phyloP scores from a whole-genome alignment of 1,140 invertebrate species.

The Lethrus apterus region DNA sequence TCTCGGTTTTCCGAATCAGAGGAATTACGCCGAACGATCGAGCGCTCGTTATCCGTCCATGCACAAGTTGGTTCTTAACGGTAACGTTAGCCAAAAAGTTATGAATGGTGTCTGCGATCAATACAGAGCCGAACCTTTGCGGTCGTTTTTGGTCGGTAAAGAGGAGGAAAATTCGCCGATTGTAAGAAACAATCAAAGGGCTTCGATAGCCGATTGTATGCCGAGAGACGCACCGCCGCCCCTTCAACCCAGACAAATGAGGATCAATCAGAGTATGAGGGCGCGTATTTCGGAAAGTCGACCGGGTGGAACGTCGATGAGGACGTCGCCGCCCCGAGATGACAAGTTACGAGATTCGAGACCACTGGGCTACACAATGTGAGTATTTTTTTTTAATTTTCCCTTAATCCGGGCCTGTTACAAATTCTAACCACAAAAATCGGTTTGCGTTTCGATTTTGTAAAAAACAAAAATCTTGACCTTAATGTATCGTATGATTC shows the following conservation, averaged over 20 bases:
- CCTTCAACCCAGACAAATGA: slow-evolving; percentile 37
- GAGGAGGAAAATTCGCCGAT: not conserved
- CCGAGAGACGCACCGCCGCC: slow-evolving; percentile 33
- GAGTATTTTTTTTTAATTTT: slow-evolving; percentile 21
- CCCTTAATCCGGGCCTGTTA: not conserved
- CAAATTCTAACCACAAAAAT: not conserved
- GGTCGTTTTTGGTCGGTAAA: not conserved
- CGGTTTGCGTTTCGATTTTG: not conserved
- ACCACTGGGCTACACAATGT: slow-evolving; percentile 23
- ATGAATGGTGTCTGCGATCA: slow-evolving; percentile 27
- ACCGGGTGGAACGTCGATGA: slow-evolving; percentile 6
- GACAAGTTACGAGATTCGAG: slow-evolving; percentile 24
- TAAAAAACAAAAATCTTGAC: not conserved
- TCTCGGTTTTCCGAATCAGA: slow-evolving; percentile 27
- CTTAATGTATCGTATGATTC: not conserved
- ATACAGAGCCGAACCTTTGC: slow-evolving; percentile 26
- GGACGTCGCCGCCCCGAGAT: slow-evolving; percentile 24
- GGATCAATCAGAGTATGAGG: slow-evolving; percentile 39
- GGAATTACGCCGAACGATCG: slow-evolving; percentile 30
- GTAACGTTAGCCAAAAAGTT: slow-evolving; percentile 41
- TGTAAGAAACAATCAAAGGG: slow-evolving; percentile 20
- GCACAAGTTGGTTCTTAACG: slow-evolving; percentile 43
- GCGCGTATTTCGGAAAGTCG: slow-evolving; percentile 31
- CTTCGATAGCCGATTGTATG: slow-evolving; percentile 27
- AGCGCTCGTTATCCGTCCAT: slow-evolving; percentile 29